These are phyloP conservation scores for Venustoraphidia nigricollis DNA, from an alignment of 2,888 invertebrate genomes.

Conservation along the genomic window DNA sequence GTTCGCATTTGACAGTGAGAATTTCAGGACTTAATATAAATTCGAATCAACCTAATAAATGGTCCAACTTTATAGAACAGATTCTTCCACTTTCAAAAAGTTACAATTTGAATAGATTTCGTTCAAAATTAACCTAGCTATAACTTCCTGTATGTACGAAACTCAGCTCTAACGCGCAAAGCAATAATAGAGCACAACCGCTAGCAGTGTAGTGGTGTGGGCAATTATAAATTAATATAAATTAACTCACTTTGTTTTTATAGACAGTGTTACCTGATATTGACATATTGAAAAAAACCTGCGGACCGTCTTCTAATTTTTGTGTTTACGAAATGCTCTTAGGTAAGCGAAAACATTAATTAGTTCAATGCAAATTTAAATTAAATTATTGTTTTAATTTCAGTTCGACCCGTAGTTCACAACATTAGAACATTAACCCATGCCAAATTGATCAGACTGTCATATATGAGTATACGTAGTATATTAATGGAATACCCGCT, in stretches of 20 bases:
- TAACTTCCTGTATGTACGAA: too few relatives aligned
- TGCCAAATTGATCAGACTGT: slow-evolving; percentile 12
- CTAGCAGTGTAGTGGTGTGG: too few relatives aligned
- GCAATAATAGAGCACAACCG: too few relatives aligned
- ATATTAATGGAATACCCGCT: slow-evolving; percentile 4
- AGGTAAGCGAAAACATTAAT: slow-evolving; percentile 7
- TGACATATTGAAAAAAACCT: slow-evolving; percentile 11
- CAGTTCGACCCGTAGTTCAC: slow-evolving; percentile 13
- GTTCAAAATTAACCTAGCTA: too few relatives aligned
- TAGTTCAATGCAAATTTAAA: background rate
- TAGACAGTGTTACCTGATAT: slow-evolving; percentile 13
- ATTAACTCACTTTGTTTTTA: background rate
- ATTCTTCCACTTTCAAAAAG: too few relatives aligned
- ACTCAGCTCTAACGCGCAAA: too few relatives aligned
- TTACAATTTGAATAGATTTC: too few relatives aligned
- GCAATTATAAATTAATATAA: too few relatives aligned
- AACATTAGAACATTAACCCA: slow-evolving; percentile 14
- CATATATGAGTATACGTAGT: slow-evolving; percentile 8
- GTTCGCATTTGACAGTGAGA: too few relatives aligned
- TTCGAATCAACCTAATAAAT: too few relatives aligned
- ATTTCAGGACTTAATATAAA: too few relatives aligned
- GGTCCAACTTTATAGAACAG: too few relatives aligned
- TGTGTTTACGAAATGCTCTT: slow-evolving; percentile 15
- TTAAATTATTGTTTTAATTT: background rate
- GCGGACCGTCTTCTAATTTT: slow-evolving; percentile 12